Evolutionary conservation across 2,888 invertebrate species (phyloP), one percentile per base, ranked within the genome.

Genomic region (Eupsilia transversa): DNA sequence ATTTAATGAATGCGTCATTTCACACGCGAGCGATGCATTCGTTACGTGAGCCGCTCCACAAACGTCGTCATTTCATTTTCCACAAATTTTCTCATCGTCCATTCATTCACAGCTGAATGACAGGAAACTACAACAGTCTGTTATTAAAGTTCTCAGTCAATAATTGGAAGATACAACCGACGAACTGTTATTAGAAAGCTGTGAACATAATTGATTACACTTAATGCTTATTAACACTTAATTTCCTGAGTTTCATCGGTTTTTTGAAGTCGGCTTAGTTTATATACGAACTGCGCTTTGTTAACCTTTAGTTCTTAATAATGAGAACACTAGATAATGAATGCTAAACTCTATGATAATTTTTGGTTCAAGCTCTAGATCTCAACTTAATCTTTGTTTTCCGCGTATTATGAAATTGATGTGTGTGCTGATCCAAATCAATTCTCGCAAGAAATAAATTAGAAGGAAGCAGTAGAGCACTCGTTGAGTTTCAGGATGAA

Each of bases 171-270:
- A 86, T 86, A 83, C 75, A 76, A 72, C 81, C 76, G 70, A 83
- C 72, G 87, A 86, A 82, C 85, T 83, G 85, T 86, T 85, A 87
- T 89, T 90, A 89, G 89, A 91, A 91, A 92, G 91, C 82, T 76
- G 73, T 79, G 67, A 85, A 77, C 73, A 84, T 86, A 86, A 80
- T 82, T 74, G 68, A 87, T 77, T 76, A 66, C 80, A 75, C 72
- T 77, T 72, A 70, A 63, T 79, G 81, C 83, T 75, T 72, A 71
- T 79, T 77, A 84, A 66, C 71, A 64, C 56, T 67, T 77, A 69
- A 67, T 82, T 82, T 82, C 76, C 78, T 77, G 64, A 73, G 63
- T 87, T 87, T 80, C 72, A 27, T 76, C 69, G 23, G 54, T 52
- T 77, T 70, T 70, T 73, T 56, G 61, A 72, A 72, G n/a, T n/a